Evolutionary conservation across 2,113 vertebrate species (phyloP).

Genomic region (Noctilio leporinus): DNA sequence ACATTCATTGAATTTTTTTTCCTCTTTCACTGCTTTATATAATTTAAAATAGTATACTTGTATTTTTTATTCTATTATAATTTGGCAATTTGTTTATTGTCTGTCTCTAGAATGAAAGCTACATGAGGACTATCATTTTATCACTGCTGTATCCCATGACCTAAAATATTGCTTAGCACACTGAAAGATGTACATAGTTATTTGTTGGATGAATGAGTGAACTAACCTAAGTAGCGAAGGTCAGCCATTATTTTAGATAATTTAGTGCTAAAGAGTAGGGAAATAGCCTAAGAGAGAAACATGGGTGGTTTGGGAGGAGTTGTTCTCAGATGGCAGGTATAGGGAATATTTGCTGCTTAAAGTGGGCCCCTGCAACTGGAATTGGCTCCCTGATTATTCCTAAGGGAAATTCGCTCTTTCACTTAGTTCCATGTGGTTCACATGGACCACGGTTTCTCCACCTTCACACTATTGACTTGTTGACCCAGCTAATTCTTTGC

Average conservation of each 20-base stretch:
- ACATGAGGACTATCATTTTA: not conserved
- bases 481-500: not conserved
- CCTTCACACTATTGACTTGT: not conserved
- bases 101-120: not conserved
- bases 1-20: not conserved
- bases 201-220: not conserved
- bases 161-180: not conserved
- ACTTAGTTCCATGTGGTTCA: not conserved
- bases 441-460: not conserved
- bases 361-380: not conserved
- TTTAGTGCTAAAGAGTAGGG: not conserved
- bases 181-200: not conserved
- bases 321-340: not conserved
- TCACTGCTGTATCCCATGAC: not conserved
- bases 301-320: not conserved
- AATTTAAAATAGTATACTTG: not conserved
- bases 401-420: not conserved
- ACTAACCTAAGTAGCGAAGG: not conserved
- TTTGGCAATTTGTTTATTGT: not conserved
- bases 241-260: not conserved
- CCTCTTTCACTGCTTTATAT: not conserved
- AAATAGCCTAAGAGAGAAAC: not conserved
- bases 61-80: not conserved
- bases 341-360: not conserved
- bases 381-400: not conserved